A percentile compares a stretch with the other conserved stretches of the same genome.
phyloP scores from a whole-genome alignment of 2,113 vertebrate species.

The Actenoides lindsayi region DNA sequence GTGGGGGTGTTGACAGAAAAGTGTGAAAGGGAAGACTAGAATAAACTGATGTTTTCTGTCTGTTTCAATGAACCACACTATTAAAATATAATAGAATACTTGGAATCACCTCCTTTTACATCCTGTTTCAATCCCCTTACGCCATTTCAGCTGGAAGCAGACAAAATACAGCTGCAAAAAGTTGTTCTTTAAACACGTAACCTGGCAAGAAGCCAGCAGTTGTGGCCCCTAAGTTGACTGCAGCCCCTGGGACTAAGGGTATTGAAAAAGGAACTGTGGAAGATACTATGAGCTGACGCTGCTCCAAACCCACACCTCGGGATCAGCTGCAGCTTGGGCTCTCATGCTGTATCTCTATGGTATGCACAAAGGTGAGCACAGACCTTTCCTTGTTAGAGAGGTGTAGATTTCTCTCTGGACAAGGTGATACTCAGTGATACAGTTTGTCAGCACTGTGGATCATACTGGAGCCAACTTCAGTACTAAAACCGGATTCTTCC shows the following conservation, averaged over 20 bases:
- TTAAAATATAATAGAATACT: neutral
- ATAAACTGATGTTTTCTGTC: neutral
- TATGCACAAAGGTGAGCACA: neutral
- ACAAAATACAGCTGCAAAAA: neutral
- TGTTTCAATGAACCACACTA: neutral
- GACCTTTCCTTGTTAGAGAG: neutral
- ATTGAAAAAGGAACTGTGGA: neutral
- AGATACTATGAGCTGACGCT: neutral
- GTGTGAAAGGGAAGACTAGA: rapidly evolving
- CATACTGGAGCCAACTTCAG: neutral
- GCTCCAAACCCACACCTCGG: neutral
- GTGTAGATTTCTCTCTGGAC: neutral
- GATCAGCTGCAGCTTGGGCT: neutral
- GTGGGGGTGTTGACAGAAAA: neutral
- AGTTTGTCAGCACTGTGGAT: neutral
- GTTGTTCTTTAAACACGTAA: neutral
- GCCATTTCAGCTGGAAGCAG: neutral
- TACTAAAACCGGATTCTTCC: neutral
- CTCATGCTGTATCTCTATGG: neutral
- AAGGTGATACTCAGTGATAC: neutral
- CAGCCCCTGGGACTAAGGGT: neutral
- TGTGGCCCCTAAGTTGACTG: neutral
- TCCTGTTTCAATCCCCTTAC: neutral
- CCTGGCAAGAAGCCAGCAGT: neutral
- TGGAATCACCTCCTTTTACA: neutral